Conservation (phyloP, 2,797 vertebrate genomes). For the Adrianichthys oophorus region DNA sequence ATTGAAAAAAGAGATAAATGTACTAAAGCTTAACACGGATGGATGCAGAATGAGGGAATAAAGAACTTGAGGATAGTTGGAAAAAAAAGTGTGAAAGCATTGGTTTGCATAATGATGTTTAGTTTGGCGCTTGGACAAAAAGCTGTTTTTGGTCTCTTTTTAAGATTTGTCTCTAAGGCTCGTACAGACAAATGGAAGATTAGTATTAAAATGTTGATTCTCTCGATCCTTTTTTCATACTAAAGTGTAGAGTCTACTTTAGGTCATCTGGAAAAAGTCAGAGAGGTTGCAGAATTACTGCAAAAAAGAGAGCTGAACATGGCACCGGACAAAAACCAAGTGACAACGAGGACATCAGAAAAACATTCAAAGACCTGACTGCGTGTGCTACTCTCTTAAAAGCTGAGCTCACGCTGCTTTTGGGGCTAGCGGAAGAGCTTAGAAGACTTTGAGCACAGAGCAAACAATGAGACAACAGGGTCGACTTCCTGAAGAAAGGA, state of each 20-base stretch:
- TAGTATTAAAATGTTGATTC: conserved; percentile 14
- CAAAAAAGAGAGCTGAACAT: not conserved
- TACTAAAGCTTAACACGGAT: conserved; percentile 3
- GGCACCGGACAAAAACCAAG: not conserved
- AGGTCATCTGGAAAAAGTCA: conserved; percentile 32
- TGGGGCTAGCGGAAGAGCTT: too few relatives aligned
- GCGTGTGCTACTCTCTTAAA: too few relatives aligned
- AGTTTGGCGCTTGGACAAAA: conserved; percentile 37
- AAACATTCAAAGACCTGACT: too few relatives aligned
- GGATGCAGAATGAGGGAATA: not conserved
- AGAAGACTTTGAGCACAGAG: too few relatives aligned
- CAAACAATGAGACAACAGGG: too few relatives aligned
- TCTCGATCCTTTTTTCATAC: conserved; percentile 5
- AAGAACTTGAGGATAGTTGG: not conserved
- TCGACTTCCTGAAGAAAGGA: too few relatives aligned
- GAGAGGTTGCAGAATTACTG: not conserved
- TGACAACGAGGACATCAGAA: too few relatives aligned
- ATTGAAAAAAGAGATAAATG: conserved; percentile 16
- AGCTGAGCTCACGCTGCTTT: too few relatives aligned
- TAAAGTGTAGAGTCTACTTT: conserved; percentile 27
- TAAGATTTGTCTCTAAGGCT: conserved; percentile 44
- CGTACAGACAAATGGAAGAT: conserved; percentile 49
- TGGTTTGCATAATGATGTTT: conserved; percentile 45
- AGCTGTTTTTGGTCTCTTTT: conserved; percentile 24
- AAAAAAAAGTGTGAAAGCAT: conserved; percentile 17